A percentile compares a stretch with the other conserved stretches of the same genome.
phyloP scores from a whole-genome alignment of 2,113 vertebrate species.

The Serinus canaria region DNA sequence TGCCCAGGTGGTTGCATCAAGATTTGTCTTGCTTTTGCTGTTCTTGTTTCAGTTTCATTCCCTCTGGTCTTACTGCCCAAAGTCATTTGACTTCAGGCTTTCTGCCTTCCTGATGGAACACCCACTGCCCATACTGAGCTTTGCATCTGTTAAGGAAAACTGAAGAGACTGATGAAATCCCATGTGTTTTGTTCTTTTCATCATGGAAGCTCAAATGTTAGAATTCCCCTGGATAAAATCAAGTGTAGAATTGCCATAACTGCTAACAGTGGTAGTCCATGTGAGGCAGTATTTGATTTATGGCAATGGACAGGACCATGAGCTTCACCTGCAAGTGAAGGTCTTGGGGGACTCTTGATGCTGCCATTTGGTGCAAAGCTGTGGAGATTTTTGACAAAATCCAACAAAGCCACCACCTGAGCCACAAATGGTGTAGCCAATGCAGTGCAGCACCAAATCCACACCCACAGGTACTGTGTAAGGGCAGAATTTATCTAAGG shows the following conservation, averaged over 20 bases:
- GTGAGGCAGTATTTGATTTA: neutral
- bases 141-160: neutral
- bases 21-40: neutral
- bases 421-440: neutral
- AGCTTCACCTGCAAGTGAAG: neutral
- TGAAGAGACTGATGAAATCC: neutral
- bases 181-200: neutral
- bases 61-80: neutral
- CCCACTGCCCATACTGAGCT: neutral
- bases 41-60: neutral
- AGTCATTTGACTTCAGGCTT: neutral
- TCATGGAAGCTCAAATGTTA: neutral
- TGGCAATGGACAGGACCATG: neutral
- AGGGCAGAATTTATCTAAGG: neutral
- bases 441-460: neutral
- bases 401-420: neutral
- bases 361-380: neutral
- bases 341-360: neutral
- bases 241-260: neutral
- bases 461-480: neutral
- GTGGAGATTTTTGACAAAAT: neutral
- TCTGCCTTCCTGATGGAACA: neutral
- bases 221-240: neutral
- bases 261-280: neutral
- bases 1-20: slow-evolving; percentile 21